Base-by-base conservation (phyloP, 1,140 invertebrate species). In the Macrotrachela quadricornifera region DNA sequence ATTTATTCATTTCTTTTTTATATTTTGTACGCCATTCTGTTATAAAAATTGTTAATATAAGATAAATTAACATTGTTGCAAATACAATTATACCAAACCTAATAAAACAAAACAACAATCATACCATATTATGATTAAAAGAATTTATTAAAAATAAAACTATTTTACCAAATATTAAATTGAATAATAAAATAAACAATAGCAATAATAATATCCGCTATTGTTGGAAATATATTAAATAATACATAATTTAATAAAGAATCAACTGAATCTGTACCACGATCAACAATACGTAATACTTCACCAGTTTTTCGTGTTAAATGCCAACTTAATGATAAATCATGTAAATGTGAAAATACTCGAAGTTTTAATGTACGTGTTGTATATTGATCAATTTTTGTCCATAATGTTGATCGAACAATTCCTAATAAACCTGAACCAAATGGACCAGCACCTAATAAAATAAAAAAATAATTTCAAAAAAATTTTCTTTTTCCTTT, bases 21-120 rank as follows among this genome's bases (percentile, higher is more conserved):
- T 80, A 94, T 66, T 92, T 88, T 0, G 86, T 94, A 39, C 90
- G 74, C 88, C 88, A 95, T 71, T 95, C 88, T 1, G 88, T 95
- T 16, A 95, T 74, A 10, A 69, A 63, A 61, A 95, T 80, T 11
- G 88, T 94, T 14, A 78, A 73, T 61, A 74, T 84, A 61, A 95
- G 80, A 71, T 94, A 96, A 10, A 88, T 63, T 38, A 76, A 64
- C 87, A 95, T 95, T 15, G 87, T 91, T 0, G 77, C 59, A 62
- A 92, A 86, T 0, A 94, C 83, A 60, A 95, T 90, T 1, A 92
- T 63, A 6, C 87, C 88, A 68, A 92, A 94, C 15, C 21, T 30
- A 4, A 30, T 4, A 4, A 30, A 30, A 30, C 21, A 30, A 30
- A 30, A 4, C 2, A 4, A 30, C n/a, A n/a, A n/a, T n/a, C n/a